A percentile compares a stretch with the other conserved stretches of the same genome.
phyloP scores from a whole-genome alignment of 2,113 vertebrate species.

The Grus americana region DNA sequence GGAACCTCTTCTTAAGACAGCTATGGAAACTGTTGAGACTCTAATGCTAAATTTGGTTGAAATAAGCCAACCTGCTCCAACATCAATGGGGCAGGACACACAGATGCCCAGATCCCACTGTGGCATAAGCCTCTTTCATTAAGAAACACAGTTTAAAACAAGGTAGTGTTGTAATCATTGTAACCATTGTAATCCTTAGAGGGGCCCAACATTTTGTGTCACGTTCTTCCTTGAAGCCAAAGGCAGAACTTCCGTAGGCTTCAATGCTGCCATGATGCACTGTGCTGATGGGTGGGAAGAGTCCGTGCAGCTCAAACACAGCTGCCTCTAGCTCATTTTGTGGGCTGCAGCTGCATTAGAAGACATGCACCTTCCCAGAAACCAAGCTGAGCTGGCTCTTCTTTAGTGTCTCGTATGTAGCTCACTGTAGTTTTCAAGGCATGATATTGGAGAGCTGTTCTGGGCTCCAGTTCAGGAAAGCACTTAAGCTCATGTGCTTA shows the following conservation, averaged over 20 bases:
- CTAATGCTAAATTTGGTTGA: neutral
- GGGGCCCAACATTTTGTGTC: neutral
- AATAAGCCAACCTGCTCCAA: neutral
- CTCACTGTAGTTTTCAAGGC: neutral
- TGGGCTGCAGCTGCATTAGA: neutral
- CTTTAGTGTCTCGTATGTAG: neutral
- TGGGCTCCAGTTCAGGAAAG: slow-evolving; percentile 25
- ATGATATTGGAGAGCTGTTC: neutral
- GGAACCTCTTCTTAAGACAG: neutral
- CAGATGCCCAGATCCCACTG: neutral
- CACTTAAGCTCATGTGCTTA: neutral
- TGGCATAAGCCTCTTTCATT: neutral
- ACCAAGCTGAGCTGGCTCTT: neutral
- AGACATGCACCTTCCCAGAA: neutral
- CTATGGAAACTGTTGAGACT: neutral
- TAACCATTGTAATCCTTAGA: neutral
- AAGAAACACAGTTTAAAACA: neutral
- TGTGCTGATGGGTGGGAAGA: accelerated
- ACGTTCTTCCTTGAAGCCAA: neutral
- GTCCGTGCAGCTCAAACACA: neutral
- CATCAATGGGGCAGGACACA: accelerated
- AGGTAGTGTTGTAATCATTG: too few species aligned
- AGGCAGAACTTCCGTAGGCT: neutral
- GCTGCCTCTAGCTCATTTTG: neutral
- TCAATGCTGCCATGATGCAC: neutral